Conservation (phyloP, 2,113 vertebrate genomes). For the Vulpes vulpes region DNA sequence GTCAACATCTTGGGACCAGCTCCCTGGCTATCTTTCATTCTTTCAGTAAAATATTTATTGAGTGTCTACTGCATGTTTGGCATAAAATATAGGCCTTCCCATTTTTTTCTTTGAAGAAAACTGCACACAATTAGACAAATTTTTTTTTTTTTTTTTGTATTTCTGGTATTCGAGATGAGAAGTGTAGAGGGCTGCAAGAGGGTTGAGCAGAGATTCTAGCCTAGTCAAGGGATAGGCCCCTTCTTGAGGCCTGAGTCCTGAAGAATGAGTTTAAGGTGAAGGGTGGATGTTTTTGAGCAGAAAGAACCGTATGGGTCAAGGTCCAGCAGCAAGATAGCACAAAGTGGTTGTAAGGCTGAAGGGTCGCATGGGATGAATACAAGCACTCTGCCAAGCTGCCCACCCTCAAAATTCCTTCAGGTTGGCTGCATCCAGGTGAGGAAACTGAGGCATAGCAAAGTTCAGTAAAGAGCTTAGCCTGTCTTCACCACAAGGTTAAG, state of each 20-base stretch:
- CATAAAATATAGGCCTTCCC: not conserved
- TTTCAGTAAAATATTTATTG: not conserved
- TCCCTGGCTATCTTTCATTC: not conserved
- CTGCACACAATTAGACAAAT: not conserved
- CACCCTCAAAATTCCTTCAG: not conserved
- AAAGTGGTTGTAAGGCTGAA: not conserved
- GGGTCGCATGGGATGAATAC: not conserved
- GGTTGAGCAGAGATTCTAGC: not conserved
- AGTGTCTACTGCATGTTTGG: not conserved
- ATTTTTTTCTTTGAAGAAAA: conserved; percentile 28
- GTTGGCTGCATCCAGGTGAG: not conserved
- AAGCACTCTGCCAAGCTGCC: not conserved
- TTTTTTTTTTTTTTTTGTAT: not conserved
- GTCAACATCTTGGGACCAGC: not conserved
- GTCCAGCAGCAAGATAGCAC: not conserved
- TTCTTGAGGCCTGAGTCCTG: not conserved
- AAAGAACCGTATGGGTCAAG: not conserved
- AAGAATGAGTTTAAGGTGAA: not conserved
- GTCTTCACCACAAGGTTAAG: not conserved
- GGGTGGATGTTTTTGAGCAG: not conserved
- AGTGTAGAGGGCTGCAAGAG: not conserved
- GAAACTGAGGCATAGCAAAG: not conserved
- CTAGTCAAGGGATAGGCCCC: not conserved
- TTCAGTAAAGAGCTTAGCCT: not conserved
- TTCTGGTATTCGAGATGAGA: not conserved